Evolutionary conservation across 53 echinoderm and acorn worm genomes (phyloP), one percentile per base, ranked within the genome.

Genomic region (Antedon mediterranea): DNA sequence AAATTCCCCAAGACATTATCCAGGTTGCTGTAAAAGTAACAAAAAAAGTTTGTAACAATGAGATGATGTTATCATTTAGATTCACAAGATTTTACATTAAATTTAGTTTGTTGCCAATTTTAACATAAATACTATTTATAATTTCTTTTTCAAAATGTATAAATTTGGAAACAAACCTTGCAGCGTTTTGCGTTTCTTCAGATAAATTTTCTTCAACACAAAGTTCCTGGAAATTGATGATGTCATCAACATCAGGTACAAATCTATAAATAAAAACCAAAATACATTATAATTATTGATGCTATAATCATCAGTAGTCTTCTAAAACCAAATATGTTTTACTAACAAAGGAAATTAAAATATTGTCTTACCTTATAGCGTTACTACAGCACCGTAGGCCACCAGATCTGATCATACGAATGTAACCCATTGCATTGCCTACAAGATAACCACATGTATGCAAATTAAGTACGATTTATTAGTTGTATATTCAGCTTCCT

Each of bases 371-470:
- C 89, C 95, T 89, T 87, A 94, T 94, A 8, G 95, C 95, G 87
- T 94, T 94, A 42, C 95, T 94, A 77, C 95, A 94, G 87, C 95
- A 94, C 31, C 91, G 81, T 0, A 94, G 84, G 3, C 95, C 95
- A 28, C 95, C 95, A 71, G 95, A 94, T 57, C 95, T 32, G 41
- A 94, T 89, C 95, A 94, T 94, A 28, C 95, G 74, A 77, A 94
- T 94, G 84, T 94, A 94, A 28, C 95, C 95, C 95, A 94, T 94
- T 30, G 95, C 95, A 86, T 94, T 94, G 42, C 95, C 95, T 94
- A 71, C 0, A 57, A 79, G 31, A 43, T 34, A 78, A 32, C 73
- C 30, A 57, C 23, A 1, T 57, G 57, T 57, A 57, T 57, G 57
- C 23, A 57, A 57, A 23, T 57, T 6, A 37, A n/a, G n/a, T n/a